Evolutionary conservation across 2,113 vertebrate species (phyloP), one percentile per base, ranked within the genome.

Genomic region (Tetrao urogallus): DNA sequence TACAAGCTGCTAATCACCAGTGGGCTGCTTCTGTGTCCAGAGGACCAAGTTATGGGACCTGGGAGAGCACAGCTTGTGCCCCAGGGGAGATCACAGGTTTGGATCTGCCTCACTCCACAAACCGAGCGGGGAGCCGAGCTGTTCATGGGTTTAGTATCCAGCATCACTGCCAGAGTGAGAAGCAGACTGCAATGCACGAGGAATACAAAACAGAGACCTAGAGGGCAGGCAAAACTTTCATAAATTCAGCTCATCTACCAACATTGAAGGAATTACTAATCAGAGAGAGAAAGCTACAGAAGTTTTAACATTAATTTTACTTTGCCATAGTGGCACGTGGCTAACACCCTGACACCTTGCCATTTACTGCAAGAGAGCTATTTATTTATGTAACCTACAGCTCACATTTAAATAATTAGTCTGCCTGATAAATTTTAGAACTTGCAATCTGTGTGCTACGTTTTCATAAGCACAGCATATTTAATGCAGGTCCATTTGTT

Each of bases 351-450:
- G 82, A 97, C 92, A 95, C 72, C 86, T 92, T 73, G 61, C 86
- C 67, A 61, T 96, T 97, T 96, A 94, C 54, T 88, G 93, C 95
- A 88, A 66, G 92, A 67, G 66, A 96, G 94, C 89, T 97, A 95
- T 97, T 97, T 97, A 95, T 96, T 96, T 96, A 91, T 94, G 90
- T 86, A 95, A 97, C 95, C 95, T 95, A 89, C 82, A 91, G 79
- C 93, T 98, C 90, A 88, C 92, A 91, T 97, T 96, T 97, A 95
- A 94, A 95, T 97, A 97, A 97, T 97, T 96, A 97, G 94, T 87
- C 92, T 94, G 85, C 93, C 90, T 84, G 66, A 77, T 94, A 90
- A 93, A 92, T 95, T 94, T 96, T 83, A 93, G 79, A 95, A 95
- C 78, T 88, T 95, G 84, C 79, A 92, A 90, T 94, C 86, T 95